A percentile compares a stretch with the other conserved stretches of the same genome.
Evolutionary conservation across 2,888 invertebrate genomes (phyloP).

Genomic region (Tinea pellionella): DNA sequence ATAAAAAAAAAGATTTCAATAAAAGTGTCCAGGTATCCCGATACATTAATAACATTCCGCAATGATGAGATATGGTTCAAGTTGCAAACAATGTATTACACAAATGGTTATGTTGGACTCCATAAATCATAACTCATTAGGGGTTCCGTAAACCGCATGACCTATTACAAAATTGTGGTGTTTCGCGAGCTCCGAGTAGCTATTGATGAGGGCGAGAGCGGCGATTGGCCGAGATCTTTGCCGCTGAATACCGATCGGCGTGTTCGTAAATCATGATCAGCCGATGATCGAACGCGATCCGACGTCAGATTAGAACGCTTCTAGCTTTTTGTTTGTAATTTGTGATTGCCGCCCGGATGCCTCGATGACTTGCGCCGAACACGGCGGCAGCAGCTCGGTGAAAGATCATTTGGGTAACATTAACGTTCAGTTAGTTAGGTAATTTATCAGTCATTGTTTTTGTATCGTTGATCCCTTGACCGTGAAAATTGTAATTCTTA

Average conservation of each 20-base stretch:
- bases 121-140: slow-evolving; percentile 52
- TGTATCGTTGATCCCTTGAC: slow-evolving; percentile 24
- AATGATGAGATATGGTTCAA: not conserved
- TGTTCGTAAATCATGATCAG: slow-evolving; percentile 65
- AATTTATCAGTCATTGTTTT: slow-evolving; percentile 53
- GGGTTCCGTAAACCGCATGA: slow-evolving; percentile 32
- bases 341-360: slow-evolving; percentile 55
- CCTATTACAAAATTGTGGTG: slow-evolving; percentile 31
- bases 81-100: slow-evolving; percentile 5
- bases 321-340: slow-evolving; percentile 62
- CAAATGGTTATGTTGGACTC: not conserved
- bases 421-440: slow-evolving; percentile 41
- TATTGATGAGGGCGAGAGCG: not conserved
- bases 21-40: too few species aligned
- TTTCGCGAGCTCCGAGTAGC: slow-evolving; percentile 16
- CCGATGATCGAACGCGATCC: slow-evolving; percentile 58
- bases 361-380: slow-evolving; percentile 45
- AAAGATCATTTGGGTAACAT: slow-evolving; percentile 37
- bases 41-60: not conserved
- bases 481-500: slow-evolving; percentile 23
- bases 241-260: slow-evolving; percentile 46
- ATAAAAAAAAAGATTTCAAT: too few species aligned
- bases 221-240: slow-evolving; percentile 37
- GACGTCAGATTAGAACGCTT: slow-evolving; percentile 61
- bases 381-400: slow-evolving; percentile 31